phyloP scores from a whole-genome alignment of 2,113 vertebrate species.

The Prionailurus viverrinus region DNA sequence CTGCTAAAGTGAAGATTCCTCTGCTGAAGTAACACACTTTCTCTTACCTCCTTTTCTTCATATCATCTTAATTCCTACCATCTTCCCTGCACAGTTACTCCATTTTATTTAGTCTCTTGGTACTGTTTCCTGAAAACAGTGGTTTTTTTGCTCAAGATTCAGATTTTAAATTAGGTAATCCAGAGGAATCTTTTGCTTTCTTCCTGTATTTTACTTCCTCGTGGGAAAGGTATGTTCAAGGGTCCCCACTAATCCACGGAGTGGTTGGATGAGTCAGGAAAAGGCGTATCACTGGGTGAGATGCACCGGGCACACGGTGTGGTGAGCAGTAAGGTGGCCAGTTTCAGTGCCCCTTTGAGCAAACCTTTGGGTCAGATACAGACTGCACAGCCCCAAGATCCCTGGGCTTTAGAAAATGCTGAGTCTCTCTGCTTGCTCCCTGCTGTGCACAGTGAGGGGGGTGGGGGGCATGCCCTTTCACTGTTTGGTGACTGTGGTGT shows the following conservation, averaged over 20 bases:
- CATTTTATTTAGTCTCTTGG: background rate
- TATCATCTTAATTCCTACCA: background rate
- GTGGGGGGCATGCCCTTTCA: background rate
- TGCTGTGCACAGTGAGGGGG: background rate
- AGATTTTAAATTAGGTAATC: background rate
- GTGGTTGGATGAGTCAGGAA: no score
- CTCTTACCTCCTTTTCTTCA: background rate
- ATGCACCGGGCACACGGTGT: no score
- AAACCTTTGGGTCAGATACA: background rate
- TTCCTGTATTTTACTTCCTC: background rate
- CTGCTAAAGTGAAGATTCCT: background rate
- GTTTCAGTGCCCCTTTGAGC: rapidly evolving
- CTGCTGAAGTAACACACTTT: background rate
- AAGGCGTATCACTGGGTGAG: background rate
- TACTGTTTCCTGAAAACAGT: background rate
- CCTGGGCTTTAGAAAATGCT: background rate
- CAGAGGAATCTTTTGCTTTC: background rate
- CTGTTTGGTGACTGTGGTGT: background rate
- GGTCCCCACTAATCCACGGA: background rate
- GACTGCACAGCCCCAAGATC: no score
- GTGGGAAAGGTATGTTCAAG: background rate
- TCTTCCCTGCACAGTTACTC: no score
- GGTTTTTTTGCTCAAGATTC: background rate
- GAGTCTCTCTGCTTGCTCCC: background rate
- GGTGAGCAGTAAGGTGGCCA: background rate